A percentile compares a stretch with the other conserved stretches of the same genome.
Evolutionary conservation across 2,797 vertebrate genomes (phyloP).

Genomic region (Labeo calbasu): DNA sequence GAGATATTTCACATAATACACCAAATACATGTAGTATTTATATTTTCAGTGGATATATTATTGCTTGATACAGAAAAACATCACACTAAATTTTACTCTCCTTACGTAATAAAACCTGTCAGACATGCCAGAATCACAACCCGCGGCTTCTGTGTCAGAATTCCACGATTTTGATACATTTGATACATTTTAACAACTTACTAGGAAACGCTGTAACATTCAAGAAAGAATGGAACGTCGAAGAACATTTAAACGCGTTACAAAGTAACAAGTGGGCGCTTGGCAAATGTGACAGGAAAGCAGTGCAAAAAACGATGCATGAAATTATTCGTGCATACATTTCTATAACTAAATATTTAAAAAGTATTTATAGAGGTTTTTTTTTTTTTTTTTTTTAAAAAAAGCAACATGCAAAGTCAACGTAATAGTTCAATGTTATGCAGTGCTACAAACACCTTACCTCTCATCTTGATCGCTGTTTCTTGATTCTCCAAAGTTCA

Average conservation of each 20-base stretch:
- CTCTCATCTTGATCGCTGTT: conserved; percentile 76
- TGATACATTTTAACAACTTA: not conserved
- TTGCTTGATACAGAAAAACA: not conserved
- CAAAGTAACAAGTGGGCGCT: conserved; percentile 11
- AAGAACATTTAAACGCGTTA: not conserved
- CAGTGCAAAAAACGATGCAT: not conserved
- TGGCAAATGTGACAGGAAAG: conserved; percentile 12
- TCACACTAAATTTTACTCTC: not conserved
- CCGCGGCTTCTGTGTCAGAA: conserved; percentile 55
- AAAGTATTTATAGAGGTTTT: not conserved
- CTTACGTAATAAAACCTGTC: conserved; percentile 31
- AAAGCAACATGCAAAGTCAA: not conserved
- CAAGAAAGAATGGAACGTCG: conserved; percentile 48
- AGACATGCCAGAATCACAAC: conserved; percentile 43
- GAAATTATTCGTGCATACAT: not conserved
- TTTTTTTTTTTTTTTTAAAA: too few relatives aligned
- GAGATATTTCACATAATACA: not conserved
- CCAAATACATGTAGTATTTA: not conserved
- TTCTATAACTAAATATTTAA: not conserved
- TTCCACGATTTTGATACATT: not conserved
- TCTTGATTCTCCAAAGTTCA: conserved; percentile 55
- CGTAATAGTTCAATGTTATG: not conserved
- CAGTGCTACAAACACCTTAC: conserved; percentile 63
- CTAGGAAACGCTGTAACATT: not conserved
- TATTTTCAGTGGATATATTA: not conserved